Evolutionary conservation across 2,888 invertebrate genomes (phyloP).

Genomic region (Drosophila pseudotalamancana): DNA sequence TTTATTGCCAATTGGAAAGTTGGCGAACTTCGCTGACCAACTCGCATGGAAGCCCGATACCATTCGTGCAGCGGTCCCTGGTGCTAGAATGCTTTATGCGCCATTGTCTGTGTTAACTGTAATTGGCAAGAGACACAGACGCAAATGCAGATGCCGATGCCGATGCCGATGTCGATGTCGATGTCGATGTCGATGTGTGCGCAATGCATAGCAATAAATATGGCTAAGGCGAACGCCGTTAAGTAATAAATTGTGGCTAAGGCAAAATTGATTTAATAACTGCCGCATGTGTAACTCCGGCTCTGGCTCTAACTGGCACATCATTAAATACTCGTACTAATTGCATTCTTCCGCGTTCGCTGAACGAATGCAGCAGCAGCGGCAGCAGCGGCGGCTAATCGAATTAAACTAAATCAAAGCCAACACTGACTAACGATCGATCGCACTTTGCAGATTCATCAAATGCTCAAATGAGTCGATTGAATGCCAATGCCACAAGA

Average conservation of each 20-base stretch:
- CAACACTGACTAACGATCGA: conserved; percentile 35
- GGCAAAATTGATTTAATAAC: conserved; percentile 59
- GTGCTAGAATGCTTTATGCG: conserved; percentile 77
- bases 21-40: conserved; percentile 64
- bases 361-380: conserved; percentile 23
- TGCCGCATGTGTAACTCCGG: conserved; percentile 6
- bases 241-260: conserved; percentile 63
- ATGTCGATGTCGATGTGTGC: conserved; percentile 10
- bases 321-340: conserved; percentile 64
- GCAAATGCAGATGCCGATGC: conserved; percentile 25
- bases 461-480: conserved; percentile 45
- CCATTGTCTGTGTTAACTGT: conserved; percentile 71
- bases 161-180: conserved; percentile 25
- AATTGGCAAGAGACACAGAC: conserved; percentile 56
- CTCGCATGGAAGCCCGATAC: conserved; percentile 34
- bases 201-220: conserved; percentile 67
- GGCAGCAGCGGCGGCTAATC: conserved; percentile 33
- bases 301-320: conserved; percentile 31
- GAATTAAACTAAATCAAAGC: conserved; percentile 42
- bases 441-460: conserved; percentile 50
- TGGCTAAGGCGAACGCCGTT: conserved; percentile 55
- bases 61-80: conserved; percentile 50
- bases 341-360: conserved; percentile 72
- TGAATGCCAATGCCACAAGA: conserved; percentile 75
- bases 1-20: conserved; percentile 80